These are phyloP conservation scores for Gorsachius goisagi DNA, from an alignment of 2,113 vertebrate genomes.

Conservation along the genomic window DNA sequence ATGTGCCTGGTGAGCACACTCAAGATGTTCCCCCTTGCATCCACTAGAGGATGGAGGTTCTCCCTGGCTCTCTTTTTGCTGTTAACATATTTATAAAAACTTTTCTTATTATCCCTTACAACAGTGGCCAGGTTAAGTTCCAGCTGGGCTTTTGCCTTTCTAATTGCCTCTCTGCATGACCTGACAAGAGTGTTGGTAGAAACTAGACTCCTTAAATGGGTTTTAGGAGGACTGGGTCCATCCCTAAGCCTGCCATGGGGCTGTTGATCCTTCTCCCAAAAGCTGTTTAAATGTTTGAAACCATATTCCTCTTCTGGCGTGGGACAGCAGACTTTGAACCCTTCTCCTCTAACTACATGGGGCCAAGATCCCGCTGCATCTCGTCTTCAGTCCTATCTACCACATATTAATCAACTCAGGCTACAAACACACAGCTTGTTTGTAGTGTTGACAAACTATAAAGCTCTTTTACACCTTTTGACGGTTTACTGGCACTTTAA, in stretches of 20 bases:
- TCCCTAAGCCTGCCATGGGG: neutral
- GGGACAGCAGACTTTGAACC: neutral
- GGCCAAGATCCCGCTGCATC: neutral
- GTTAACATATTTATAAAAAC: no score
- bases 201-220: neutral
- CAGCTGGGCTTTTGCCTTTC: no score
- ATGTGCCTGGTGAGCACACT: no score
- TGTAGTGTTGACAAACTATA: conserved; percentile 18
- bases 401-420: neutral
- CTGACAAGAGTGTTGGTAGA: neutral
- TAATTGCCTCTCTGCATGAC: no score
- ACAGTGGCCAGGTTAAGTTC: no score
- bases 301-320: neutral
- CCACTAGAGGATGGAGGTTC: no score
- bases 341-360: neutral
- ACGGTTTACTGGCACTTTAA: neutral
- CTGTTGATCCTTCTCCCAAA: neutral
- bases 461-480: conserved; percentile 8
- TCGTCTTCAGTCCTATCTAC: neutral
- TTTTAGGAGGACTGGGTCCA: neutral
- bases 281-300: neutral
- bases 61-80: no score
- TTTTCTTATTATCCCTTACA: no score
- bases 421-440: neutral
- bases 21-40: no score